Conservation (phyloP, 2,888 invertebrate genomes). For the Crioceris asparagi region DNA sequence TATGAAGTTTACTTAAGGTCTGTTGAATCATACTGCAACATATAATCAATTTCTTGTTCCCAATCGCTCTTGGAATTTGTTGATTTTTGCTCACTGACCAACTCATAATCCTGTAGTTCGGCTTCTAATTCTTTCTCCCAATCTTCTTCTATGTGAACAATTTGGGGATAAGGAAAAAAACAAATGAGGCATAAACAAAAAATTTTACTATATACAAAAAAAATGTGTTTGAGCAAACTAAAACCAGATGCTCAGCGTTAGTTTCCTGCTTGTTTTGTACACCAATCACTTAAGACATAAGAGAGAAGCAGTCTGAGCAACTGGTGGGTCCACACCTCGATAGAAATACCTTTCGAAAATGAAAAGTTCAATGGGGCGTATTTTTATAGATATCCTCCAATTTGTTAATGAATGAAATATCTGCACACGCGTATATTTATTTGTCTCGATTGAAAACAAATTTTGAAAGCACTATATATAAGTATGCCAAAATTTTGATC, state of each 20-base stretch:
- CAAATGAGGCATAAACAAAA: conserved; percentile 11
- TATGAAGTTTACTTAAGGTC: conserved; percentile 32
- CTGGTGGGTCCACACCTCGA: conserved; percentile 28
- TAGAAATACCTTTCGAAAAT: conserved; percentile 14
- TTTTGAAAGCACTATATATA: no score
- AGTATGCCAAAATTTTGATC: no score
- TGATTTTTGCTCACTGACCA: conserved; percentile 54
- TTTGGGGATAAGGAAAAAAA: conserved; percentile 21
- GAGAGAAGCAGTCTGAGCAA: conserved; percentile 21
- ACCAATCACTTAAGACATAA: conserved; percentile 5
- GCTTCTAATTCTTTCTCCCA: conserved; percentile 95
- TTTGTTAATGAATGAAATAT: no score
- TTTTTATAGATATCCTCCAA: conserved; percentile 1
- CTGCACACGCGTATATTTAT: no score
- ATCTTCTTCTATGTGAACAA: conserved; percentile 53
- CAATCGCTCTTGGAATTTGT: conserved; percentile 37
- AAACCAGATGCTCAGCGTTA: conserved; percentile 31
- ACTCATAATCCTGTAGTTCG: conserved; percentile 90
- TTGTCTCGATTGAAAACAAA: no score
- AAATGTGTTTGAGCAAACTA: conserved; percentile 17
- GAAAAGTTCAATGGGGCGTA: conserved; percentile 8
- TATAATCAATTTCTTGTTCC: conserved; percentile 38
- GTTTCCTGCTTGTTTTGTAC: conserved; percentile 28
- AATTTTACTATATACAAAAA: conserved; percentile 15
- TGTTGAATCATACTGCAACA: conserved; percentile 32